phyloP scores from a whole-genome alignment of 92 coral and sea anemone genomes.

The Palythoa grandiflora region DNA sequence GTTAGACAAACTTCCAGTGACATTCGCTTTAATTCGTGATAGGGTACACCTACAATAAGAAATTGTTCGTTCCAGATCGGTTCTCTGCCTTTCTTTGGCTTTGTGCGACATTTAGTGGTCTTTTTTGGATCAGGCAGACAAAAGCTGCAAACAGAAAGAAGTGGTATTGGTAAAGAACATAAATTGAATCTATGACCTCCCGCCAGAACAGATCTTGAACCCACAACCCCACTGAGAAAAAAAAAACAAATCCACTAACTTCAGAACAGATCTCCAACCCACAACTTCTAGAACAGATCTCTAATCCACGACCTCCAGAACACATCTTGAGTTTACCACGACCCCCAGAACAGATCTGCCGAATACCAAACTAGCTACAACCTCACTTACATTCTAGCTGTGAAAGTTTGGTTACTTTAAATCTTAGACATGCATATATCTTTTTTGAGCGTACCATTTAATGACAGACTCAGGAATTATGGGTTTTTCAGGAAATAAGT shows the following conservation, averaged over 20 bases:
- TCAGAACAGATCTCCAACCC: no score
- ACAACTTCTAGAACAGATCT: no score
- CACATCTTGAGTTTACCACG: no score
- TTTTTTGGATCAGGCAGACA: constrained; percentile 87
- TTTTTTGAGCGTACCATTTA: constrained; percentile 77
- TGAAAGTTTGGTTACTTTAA: not conserved
- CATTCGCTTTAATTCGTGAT: constrained; percentile 75
- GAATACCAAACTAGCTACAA: no score
- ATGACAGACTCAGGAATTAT: constrained; percentile 71
- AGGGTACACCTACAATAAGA: constrained; percentile 83
- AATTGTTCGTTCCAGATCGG: constrained; percentile 95
- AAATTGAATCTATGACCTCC: no score
- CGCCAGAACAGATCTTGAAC: no score
- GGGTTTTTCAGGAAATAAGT: constrained; percentile 69
- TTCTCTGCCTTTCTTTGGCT: constrained; percentile 75
- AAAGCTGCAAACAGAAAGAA: constrained; percentile 65
- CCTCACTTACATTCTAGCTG: not conserved
- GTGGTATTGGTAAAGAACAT: not conserved
- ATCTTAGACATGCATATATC: not conserved
- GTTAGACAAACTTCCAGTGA: constrained; percentile 88
- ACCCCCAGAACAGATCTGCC: no score
- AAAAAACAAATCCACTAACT: no score
- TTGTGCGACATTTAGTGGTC: constrained; percentile 87
- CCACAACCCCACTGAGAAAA: no score
- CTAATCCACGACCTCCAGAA: no score